These are phyloP conservation scores for Zelleria hepariella DNA, from an alignment of 2,888 invertebrate genomes.

Conservation along the genomic window DNA sequence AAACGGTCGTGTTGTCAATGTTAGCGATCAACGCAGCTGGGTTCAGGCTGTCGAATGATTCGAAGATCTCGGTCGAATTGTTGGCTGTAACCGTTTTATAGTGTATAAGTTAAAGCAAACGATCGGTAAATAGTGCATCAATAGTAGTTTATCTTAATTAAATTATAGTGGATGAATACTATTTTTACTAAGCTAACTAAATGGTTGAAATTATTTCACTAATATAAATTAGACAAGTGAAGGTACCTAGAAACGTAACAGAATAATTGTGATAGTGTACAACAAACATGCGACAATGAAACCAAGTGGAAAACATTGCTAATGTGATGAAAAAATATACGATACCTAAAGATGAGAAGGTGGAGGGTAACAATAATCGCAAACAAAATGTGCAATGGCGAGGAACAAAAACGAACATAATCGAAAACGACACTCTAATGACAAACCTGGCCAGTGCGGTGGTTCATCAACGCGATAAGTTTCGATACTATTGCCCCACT, in stretches of 20 bases:
- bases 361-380: constrained; percentile 21
- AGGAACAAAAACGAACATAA: constrained; percentile 39
- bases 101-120: no score
- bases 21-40: constrained; percentile 74
- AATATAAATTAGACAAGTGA: not conserved
- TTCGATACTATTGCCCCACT: constrained; percentile 64
- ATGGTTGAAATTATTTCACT: not conserved
- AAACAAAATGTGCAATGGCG: constrained; percentile 60
- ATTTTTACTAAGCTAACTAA: not conserved
- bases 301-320: not conserved
- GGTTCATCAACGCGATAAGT: constrained; percentile 69
- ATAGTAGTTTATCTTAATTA: no score
- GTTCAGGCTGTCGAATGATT: constrained; percentile 72
- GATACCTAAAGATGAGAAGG: not conserved
- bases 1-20: constrained; percentile 73
- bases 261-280: not conserved
- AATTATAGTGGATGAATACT: not conserved
- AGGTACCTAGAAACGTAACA: not conserved
- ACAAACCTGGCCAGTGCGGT: constrained; percentile 69
- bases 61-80: constrained; percentile 61
- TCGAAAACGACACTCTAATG: constrained; percentile 57
- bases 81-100: no score
- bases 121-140: no score
- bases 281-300: not conserved
- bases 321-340: constrained; percentile 14